A percentile compares a stretch with the other conserved stretches of the same genome.
These are phyloP conservation scores for Centropristis striata DNA, from an alignment of 2,113 vertebrate species.

Conservation along the genomic window DNA sequence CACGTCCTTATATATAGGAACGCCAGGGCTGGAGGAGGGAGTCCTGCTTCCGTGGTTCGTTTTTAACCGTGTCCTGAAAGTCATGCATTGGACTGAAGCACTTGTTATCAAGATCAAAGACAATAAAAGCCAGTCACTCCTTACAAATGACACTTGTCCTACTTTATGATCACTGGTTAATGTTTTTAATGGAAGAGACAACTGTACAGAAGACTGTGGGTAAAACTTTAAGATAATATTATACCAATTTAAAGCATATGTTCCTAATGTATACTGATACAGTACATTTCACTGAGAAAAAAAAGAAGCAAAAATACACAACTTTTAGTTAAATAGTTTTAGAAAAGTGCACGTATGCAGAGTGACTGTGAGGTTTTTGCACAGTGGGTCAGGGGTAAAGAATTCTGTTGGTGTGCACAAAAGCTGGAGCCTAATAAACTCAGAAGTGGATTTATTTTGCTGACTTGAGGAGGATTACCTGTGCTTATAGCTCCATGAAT, in stretches of 20 bases:
- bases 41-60: constrained; percentile 33
- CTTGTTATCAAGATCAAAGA: not conserved
- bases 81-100: not conserved
- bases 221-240: not conserved
- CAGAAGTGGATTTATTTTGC: constrained; percentile 40
- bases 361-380: not conserved
- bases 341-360: not conserved
- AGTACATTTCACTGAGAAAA: not conserved
- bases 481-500: not conserved
- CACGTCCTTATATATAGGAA: constrained; percentile 59
- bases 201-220: not conserved
- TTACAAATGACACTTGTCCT: not conserved
- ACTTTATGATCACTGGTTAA: not conserved
- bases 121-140: not conserved
- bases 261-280: not conserved
- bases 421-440: constrained; percentile 5
- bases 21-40: not conserved
- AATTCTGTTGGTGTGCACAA: constrained; percentile 35
- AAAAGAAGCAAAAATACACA: not conserved
- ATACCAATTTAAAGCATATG: not conserved
- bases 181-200: not conserved
- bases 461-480: not conserved
- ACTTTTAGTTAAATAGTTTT: not conserved
- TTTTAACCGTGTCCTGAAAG: not conserved
- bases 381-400: constrained; percentile 53